Evolutionary conservation across 2,888 invertebrate genomes (phyloP).

Genomic region (Hetaerina titia): DNA sequence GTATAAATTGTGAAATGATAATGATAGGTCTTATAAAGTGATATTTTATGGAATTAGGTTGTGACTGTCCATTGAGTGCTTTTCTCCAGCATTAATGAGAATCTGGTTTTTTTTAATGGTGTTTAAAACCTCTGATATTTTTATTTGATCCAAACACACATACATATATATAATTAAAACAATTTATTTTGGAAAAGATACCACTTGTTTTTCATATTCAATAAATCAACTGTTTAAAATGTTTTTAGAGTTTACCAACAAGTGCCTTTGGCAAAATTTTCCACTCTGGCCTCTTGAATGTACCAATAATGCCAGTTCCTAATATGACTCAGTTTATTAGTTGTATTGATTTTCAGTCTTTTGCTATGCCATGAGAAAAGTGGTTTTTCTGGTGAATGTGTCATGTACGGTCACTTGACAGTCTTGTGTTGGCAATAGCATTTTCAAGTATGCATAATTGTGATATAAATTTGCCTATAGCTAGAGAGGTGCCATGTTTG

Average conservation of each 20-base stretch:
- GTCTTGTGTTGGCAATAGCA: not conserved
- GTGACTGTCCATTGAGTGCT: not conserved
- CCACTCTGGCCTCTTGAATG: not conserved
- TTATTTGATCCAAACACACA: not conserved
- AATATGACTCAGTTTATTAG: not conserved
- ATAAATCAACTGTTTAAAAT: not conserved
- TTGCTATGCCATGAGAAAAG: not conserved
- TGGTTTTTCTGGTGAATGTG: not conserved
- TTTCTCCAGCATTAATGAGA: not conserved
- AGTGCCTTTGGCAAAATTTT: not conserved
- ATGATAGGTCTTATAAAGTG: not conserved
- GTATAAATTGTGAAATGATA: not conserved
- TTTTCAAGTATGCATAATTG: not conserved
- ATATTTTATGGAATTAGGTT: not conserved
- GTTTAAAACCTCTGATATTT: constrained; percentile 1
- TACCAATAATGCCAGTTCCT: not conserved
- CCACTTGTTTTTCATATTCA: not conserved
- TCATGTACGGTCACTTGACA: not conserved
- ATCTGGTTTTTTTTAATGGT: not conserved
- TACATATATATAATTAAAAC: not conserved
- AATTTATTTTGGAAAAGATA: not conserved
- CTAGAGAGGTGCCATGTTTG: not conserved
- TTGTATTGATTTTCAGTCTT: not conserved
- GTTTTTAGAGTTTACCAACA: not conserved
- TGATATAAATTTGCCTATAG: not conserved